Evolutionary conservation across 1,140 invertebrate species (phyloP).

Genomic region (Zaprionus kolodkinae): DNA sequence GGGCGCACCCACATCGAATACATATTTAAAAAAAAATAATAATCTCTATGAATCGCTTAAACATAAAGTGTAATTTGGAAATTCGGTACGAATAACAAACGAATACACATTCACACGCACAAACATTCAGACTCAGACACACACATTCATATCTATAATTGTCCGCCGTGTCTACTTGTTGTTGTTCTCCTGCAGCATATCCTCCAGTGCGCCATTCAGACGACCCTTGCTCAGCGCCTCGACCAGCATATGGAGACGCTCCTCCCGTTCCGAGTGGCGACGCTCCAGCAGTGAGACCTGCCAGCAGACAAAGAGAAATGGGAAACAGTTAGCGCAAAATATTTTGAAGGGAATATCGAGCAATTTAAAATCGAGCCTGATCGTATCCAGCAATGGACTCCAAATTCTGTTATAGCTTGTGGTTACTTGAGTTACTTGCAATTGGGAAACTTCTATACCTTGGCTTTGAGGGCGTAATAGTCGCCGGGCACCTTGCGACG

Average conservation of each 20-base stretch:
- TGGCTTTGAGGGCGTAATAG: constrained; percentile 83
- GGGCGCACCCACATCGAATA: constrained; percentile 2
- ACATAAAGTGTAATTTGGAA: constrained; percentile 13
- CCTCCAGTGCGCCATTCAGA: constrained; percentile 78
- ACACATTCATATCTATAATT: neutral
- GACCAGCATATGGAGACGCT: constrained; percentile 82
- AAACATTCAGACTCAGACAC: neutral
- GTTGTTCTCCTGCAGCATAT: constrained; percentile 75
- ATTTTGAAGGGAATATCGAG: too few species aligned
- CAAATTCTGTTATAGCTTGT: neutral
- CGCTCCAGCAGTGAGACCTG: constrained; percentile 81
- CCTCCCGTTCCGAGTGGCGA: constrained; percentile 82
- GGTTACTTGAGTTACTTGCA: neutral
- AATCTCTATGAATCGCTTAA: constrained; percentile 24
- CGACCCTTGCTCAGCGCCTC: constrained; percentile 83
- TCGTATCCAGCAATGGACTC: neutral
- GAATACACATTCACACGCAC: neutral
- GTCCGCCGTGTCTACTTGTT: constrained; percentile 55
- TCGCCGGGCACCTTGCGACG: constrained; percentile 83
- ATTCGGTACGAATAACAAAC: constrained; percentile 13
- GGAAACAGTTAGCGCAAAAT: neutral
- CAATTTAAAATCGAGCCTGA: neutral
- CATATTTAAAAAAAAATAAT: neutral
- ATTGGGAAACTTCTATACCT: constrained; percentile 55
- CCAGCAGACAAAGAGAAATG: neutral